A percentile compares a stretch with the other conserved stretches of the same genome.
phyloP scores from a whole-genome alignment of 2,797 vertebrate genomes.

The Sebastes cheni region DNA sequence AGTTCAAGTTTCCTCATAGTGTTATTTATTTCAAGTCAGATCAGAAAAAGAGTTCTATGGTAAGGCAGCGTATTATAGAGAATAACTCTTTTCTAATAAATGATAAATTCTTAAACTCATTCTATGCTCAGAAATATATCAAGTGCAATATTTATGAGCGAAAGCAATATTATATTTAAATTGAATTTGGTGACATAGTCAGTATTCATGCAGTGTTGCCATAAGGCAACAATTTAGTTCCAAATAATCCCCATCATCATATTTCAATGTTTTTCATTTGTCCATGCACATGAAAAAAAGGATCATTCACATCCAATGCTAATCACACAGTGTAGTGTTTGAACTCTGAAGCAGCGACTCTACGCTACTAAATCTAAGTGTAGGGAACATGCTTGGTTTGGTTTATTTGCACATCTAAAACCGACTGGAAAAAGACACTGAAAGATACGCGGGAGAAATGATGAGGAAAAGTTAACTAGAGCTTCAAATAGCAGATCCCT shows the following conservation, averaged over 20 bases:
- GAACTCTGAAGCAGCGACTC: neutral
- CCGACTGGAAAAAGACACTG: neutral
- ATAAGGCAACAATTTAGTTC: conserved; percentile 8
- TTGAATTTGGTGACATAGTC: conserved; percentile 7
- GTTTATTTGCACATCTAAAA: conserved; percentile 15
- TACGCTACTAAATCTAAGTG: neutral
- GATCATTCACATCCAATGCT: neutral
- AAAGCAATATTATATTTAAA: conserved; percentile 32
- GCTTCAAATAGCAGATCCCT: neutral
- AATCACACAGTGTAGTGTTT: neutral
- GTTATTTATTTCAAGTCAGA: neutral
- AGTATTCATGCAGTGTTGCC: conserved; percentile 13
- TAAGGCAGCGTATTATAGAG: neutral
- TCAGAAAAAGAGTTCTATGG: neutral
- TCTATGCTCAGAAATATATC: conserved; percentile 17
- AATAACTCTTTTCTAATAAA: neutral
- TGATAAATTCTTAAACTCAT: neutral
- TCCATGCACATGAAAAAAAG: neutral
- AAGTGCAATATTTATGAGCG: conserved; percentile 35
- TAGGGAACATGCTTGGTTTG: neutral
- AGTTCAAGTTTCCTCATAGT: neutral
- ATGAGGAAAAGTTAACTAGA: neutral
- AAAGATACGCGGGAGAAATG: neutral
- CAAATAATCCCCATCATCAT: neutral
- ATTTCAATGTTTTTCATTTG: conserved; percentile 26